Evolutionary conservation across 2,797 vertebrate species (phyloP).

Genomic region (Phrynocephalus vlangalii): DNA sequence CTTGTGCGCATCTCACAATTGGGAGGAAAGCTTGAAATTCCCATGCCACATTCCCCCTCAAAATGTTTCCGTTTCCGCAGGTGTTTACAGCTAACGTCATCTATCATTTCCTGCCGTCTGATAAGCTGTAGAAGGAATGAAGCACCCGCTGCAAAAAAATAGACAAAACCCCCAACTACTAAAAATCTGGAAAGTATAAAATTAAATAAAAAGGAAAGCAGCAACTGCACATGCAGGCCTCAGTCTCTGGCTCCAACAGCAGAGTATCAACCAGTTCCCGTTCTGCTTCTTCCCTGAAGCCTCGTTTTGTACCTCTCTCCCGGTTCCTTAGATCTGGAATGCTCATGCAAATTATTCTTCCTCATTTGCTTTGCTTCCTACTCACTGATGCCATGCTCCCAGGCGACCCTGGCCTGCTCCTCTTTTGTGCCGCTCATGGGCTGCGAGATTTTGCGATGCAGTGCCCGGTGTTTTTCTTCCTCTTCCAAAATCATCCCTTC

Average conservation of each 20-base stretch:
- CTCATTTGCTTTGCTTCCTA: conserved; percentile 80
- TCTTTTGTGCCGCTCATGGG: conserved; percentile 88
- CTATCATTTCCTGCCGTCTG: conserved; percentile 54
- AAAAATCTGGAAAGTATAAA: conserved; percentile 74
- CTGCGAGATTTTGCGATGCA: conserved; percentile 90
- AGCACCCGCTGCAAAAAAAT: conserved; percentile 77
- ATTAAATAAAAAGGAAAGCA: conserved; percentile 80
- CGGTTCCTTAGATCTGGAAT: conserved; percentile 61
- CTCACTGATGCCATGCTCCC: conserved; percentile 95
- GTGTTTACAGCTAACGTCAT: conserved; percentile 59
- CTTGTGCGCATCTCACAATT: conserved; percentile 75
- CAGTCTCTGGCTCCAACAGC: conserved; percentile 74
- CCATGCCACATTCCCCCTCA: conserved; percentile 40
- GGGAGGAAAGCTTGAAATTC: conserved; percentile 69
- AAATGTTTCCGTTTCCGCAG: conserved; percentile 71
- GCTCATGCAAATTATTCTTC: conserved; percentile 53
- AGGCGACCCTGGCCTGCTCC: conserved; percentile 91
- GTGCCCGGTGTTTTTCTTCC: conserved; percentile 84
- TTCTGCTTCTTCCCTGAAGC: conserved; percentile 71
- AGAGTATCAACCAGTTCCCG: conserved; percentile 64
- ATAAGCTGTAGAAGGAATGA: conserved; percentile 76
- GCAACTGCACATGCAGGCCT: conserved; percentile 80
- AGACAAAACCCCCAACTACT: conserved; percentile 59
- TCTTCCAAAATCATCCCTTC: conserved; percentile 89
- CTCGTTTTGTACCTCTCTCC: conserved; percentile 53